A percentile compares a stretch with the other conserved stretches of the same genome.
Evolutionary conservation across 1,140 invertebrate genomes (phyloP).

Genomic region (Zaprionus inermis): DNA sequence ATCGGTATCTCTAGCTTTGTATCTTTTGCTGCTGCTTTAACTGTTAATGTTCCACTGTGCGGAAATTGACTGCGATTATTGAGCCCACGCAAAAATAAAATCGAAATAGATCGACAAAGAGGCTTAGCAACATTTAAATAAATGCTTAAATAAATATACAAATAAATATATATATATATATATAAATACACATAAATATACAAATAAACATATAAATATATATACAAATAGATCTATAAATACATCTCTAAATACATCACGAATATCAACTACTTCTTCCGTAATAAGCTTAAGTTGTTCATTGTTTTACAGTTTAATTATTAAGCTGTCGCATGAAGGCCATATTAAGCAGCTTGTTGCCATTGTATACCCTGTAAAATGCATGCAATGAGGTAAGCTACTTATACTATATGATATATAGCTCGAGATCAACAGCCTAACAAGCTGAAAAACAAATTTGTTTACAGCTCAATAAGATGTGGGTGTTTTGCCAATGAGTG

Average conservation of each 20-base stretch:
- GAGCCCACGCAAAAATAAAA: conserved; percentile 25
- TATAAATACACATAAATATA: background rate
- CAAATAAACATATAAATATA: background rate
- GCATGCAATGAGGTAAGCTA: background rate
- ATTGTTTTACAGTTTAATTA: conserved; percentile 39
- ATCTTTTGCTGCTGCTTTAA: background rate
- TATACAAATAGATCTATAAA: conserved; percentile 2
- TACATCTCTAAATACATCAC: background rate
- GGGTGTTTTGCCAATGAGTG: background rate
- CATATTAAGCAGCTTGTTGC: conserved; percentile 59
- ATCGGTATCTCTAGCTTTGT: background rate
- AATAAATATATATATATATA: background rate
- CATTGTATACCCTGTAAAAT: conserved; percentile 17
- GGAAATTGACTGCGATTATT: conserved; percentile 9
- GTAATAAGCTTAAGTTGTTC: conserved; percentile 54
- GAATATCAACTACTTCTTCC: conserved; percentile 38
- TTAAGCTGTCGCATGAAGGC: conserved; percentile 53
- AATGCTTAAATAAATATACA: background rate
- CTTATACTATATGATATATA: background rate
- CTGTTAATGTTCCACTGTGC: conserved; percentile 8
- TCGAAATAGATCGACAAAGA: background rate
- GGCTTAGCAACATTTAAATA: background rate
- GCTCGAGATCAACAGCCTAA: conserved; percentile 3
- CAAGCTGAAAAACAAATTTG: conserved; percentile 1
- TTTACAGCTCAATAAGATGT: background rate